phyloP scores from a whole-genome alignment of 2,888 invertebrate genomes.

The Stictocephala bisonia region DNA sequence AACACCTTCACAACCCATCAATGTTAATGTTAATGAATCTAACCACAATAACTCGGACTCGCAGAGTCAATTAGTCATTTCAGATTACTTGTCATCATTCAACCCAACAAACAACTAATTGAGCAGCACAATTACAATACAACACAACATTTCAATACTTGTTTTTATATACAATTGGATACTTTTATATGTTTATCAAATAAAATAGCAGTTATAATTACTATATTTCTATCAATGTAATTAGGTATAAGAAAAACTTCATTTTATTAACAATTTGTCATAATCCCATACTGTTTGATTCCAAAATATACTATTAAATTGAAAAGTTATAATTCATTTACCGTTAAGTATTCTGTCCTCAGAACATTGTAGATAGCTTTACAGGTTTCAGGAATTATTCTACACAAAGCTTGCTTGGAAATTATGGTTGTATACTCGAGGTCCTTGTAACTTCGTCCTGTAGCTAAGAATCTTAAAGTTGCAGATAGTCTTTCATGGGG shows the following conservation, averaged over 20 bases:
- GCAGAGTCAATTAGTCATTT: background rate
- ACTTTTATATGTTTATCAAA: background rate
- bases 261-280: too few species aligned
- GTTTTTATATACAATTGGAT: background rate
- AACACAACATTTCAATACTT: background rate
- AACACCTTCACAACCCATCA: background rate
- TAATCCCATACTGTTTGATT: too few species aligned
- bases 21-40: too few species aligned
- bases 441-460: slow-evolving; percentile 18
- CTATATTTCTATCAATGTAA: background rate
- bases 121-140: background rate
- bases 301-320: background rate
- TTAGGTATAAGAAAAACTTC: too few species aligned
- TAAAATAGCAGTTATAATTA: background rate
- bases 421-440: slow-evolving; percentile 8
- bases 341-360: slow-evolving; percentile 8
- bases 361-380: slow-evolving; percentile 15
- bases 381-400: slow-evolving; percentile 28
- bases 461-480: slow-evolving; percentile 26
- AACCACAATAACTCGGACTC: background rate
- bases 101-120: background rate
- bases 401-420: slow-evolving; percentile 3
- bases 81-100: background rate
- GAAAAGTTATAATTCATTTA: slow-evolving; percentile 11
- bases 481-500: background rate